Conservation (phyloP, 2,113 vertebrate genomes). For the Otolemur garnettii region DNA sequence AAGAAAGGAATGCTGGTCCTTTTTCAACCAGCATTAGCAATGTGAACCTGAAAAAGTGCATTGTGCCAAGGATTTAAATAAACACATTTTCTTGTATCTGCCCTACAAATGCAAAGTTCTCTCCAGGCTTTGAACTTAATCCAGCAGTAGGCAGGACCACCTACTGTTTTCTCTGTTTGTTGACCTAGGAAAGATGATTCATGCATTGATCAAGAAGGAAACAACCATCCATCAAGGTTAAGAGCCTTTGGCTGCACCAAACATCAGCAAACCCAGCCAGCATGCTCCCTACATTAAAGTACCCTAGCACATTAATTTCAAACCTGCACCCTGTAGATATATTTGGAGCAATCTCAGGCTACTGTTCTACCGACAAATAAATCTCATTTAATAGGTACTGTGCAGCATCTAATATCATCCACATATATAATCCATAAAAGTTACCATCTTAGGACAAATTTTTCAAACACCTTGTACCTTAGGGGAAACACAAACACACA, state of each 20-base stretch:
- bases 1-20: background rate
- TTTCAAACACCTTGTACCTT: slow-evolving; percentile 31
- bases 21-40: background rate
- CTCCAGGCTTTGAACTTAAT: slow-evolving; percentile 67
- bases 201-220: slow-evolving; percentile 75
- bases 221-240: slow-evolving; percentile 76
- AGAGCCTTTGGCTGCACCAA: slow-evolving; percentile 71
- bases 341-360: slow-evolving; percentile 69
- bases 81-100: slow-evolving; percentile 48
- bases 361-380: slow-evolving; percentile 72
- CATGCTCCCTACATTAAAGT: background rate
- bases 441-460: slow-evolving; percentile 54
- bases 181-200: slow-evolving; percentile 72
- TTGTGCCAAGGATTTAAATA: slow-evolving; percentile 26
- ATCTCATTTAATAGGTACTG: slow-evolving; percentile 72
- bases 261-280: slow-evolving; percentile 54
- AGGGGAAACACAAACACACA: background rate
- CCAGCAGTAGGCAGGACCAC: slow-evolving; percentile 66
- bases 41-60: slow-evolving; percentile 17
- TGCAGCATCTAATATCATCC: slow-evolving; percentile 59
- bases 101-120: slow-evolving; percentile 62
- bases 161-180: slow-evolving; percentile 75
- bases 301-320: slow-evolving; percentile 74
- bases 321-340: slow-evolving; percentile 69
- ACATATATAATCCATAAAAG: slow-evolving; percentile 60